Conservation (phyloP, 1,140 invertebrate species). For the Lepidostoma basale region DNA sequence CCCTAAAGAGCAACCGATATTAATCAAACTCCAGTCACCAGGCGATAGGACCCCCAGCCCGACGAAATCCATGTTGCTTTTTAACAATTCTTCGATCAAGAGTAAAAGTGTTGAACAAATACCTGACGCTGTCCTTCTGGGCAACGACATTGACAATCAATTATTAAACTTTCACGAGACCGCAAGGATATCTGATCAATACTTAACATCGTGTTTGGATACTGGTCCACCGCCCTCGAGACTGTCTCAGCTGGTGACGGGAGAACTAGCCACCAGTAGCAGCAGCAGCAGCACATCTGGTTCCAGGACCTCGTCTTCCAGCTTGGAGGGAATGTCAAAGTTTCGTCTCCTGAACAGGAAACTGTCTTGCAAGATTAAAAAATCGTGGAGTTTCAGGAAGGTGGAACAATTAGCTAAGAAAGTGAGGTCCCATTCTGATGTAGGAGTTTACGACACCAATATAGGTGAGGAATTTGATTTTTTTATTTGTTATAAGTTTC, state of each 20-base stretch:
- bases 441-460: conserved; percentile 27
- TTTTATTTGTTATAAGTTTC: background rate
- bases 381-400: conserved; percentile 39
- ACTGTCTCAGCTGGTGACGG: background rate
- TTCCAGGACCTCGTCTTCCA: conserved; percentile 24
- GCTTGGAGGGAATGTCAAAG: background rate
- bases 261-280: background rate
- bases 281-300: background rate
- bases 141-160: too few relatives aligned
- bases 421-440: conserved; percentile 37
- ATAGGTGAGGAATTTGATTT: background rate
- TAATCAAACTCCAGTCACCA: too few relatives aligned
- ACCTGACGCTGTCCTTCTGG: too few relatives aligned
- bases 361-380: conserved; percentile 33
- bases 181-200: too few relatives aligned
- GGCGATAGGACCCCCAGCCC: too few relatives aligned
- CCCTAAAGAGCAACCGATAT: too few relatives aligned
- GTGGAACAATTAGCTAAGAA: conserved; percentile 28
- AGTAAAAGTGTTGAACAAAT: too few relatives aligned
- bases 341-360: conserved; percentile 17
- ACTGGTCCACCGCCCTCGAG: background rate
- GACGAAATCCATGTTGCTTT: too few relatives aligned
- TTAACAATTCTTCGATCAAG: too few relatives aligned
- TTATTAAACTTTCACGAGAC: too few relatives aligned
- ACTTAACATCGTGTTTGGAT: too few relatives aligned